phyloP scores from a whole-genome alignment of 2,113 vertebrate species.

The Copsychus sechellarum region DNA sequence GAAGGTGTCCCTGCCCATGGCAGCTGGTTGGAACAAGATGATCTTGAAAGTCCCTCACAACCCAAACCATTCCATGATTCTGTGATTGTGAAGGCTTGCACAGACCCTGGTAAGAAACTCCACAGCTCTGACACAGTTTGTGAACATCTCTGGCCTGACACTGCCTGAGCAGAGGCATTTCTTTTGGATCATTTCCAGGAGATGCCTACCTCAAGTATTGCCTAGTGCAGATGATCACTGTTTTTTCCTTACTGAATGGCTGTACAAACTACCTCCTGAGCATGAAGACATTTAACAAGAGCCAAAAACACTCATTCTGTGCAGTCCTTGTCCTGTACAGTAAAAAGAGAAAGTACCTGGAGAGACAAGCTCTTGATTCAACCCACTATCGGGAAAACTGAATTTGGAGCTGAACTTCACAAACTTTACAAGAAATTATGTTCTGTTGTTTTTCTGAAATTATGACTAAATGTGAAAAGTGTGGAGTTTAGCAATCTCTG shows the following conservation, averaged over 20 bases:
- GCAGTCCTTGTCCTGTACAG: neutral
- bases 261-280: neutral
- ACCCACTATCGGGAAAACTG: neutral
- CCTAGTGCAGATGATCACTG: neutral
- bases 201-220: neutral
- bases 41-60: neutral
- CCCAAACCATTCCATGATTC: neutral
- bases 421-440: conserved; percentile 20
- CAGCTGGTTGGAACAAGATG: neutral
- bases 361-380: neutral
- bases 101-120: neutral
- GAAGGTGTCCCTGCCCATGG: neutral
- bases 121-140: neutral
- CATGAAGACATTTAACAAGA: neutral
- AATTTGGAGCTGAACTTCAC: conserved; percentile 22
- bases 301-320: neutral
- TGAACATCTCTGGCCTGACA: neutral
- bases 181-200: neutral
- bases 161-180: neutral
- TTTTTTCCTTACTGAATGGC: neutral
- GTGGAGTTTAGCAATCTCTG: conserved; percentile 56
- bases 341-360: neutral
- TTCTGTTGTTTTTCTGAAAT: conserved; percentile 55
- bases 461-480: conserved; percentile 58
- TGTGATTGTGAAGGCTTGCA: neutral